Evolutionary conservation across 2,888 invertebrate species (phyloP), one percentile per base, ranked within the genome.

Genomic region (Apamea crenata): DNA sequence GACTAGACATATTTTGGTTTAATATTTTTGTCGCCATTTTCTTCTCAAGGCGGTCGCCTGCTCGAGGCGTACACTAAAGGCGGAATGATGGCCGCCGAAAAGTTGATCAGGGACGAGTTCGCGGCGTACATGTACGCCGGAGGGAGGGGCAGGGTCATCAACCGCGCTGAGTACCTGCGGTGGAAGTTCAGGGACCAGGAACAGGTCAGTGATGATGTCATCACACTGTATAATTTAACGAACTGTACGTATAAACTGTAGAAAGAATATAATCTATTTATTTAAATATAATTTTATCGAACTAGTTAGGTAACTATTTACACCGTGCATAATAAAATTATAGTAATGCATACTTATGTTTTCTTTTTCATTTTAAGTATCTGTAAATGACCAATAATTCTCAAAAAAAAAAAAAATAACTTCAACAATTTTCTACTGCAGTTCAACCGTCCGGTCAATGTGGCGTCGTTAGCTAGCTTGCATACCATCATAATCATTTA

Each of bases 171-270:
- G 92, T 99, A 99, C 92, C 94, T 99, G 25, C 97, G 99, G 44
- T 99, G 99, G 99, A 99, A 99, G 94, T 99, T 98, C 93, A 97
- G 99, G 56, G 99, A 99, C 90, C 98, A 98, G 90, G 98, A 98
- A 87, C 98, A 98, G 96, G 98, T 71, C n/a, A n/a, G 71, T 70
- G 70, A 50, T 50, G 29, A 59, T n/a, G 53, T 71, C 56, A 70
- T 71, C 56, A 70, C 25, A 53, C 16, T 36, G 14, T 70, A 25
- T 40, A 36, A 66, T 66, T 25, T 14, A 36, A 21, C 21, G 21
- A 65, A 32, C 21, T 65, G 7, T 25, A 66, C 25, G 36, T 36
- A 66, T 44, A 44, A 44, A 18, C 50, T 18, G 16, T 50, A 50
- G 50, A 18, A 50, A 50, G 14, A 50, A 50, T 50, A 5, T 50